These are phyloP conservation scores for Platorchestia sp. DNA, from an alignment of 1,140 invertebrate species.

Conservation along the genomic window DNA sequence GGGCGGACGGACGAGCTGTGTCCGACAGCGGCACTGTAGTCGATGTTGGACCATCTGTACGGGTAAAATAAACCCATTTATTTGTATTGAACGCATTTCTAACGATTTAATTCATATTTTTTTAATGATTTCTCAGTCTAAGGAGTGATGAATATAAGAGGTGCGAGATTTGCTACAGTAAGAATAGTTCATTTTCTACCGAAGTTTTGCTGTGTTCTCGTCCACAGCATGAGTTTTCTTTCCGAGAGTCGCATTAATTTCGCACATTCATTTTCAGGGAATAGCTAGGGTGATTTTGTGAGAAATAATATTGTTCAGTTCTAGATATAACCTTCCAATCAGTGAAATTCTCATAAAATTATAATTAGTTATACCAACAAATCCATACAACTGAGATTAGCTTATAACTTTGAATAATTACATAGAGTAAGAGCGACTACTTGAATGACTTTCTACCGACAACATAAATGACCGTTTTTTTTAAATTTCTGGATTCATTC, in stretches of 20 bases:
- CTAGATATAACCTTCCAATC: too few relatives aligned
- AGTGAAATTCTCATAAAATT: too few relatives aligned
- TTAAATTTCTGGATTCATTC: too few relatives aligned
- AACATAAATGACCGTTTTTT: too few relatives aligned
- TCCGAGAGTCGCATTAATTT: neutral
- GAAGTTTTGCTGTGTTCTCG: too few relatives aligned
- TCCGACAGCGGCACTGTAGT: conserved; percentile 72
- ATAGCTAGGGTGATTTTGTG: neutral
- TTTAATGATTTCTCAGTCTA: neutral
- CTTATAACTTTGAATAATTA: too few relatives aligned
- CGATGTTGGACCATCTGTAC: conserved; percentile 18
- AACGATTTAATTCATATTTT: neutral
- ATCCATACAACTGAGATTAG: too few relatives aligned
- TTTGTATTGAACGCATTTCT: neutral
- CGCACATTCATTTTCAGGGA: neutral
- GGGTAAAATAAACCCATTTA: neutral
- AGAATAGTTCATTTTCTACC: neutral
- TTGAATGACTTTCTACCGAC: too few relatives aligned
- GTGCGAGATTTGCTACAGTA: neutral
- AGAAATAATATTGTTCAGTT: too few relatives aligned
- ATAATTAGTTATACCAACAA: too few relatives aligned
- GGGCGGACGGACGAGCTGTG: conserved; percentile 86
- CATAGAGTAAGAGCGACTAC: too few relatives aligned
- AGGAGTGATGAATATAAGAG: neutral
- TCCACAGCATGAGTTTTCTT: neutral